A percentile compares a stretch with the other conserved stretches of the same genome.
These are phyloP conservation scores for Aculops lycopersici DNA, from an alignment of 1,140 invertebrate species.

Conservation along the genomic window DNA sequence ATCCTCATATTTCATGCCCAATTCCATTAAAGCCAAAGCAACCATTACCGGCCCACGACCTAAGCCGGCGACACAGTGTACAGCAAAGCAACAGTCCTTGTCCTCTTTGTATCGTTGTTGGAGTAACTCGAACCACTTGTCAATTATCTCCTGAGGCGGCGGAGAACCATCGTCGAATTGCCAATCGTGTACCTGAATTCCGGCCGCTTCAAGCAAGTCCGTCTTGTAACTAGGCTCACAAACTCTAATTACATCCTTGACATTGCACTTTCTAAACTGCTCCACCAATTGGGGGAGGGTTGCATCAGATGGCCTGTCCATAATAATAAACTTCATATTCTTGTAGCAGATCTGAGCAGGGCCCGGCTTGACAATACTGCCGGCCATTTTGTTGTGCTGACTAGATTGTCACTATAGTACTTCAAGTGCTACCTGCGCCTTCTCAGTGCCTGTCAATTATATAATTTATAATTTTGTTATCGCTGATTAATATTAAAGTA, in stretches of 20 bases:
- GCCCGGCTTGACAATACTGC: constrained; percentile 49
- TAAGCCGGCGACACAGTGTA: constrained; percentile 78
- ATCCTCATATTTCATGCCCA: constrained; percentile 84
- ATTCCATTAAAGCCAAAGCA: constrained; percentile 70
- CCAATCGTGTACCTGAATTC: constrained; percentile 30
- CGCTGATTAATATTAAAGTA: too few relatives aligned
- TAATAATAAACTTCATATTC: constrained; percentile 80
- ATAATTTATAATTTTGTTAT: too few relatives aligned
- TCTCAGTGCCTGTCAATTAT: too few relatives aligned
- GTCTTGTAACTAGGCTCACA: constrained; percentile 82
- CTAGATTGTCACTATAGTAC: too few relatives aligned
- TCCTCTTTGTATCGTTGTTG: constrained; percentile 39
- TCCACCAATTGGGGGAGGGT: constrained; percentile 61
- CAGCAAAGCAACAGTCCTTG: constrained; percentile 59
- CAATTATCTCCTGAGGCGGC: constrained; percentile 30
- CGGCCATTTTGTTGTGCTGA: too few relatives aligned
- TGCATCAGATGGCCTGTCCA: constrained; percentile 69
- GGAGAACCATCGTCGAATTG: constrained; percentile 21
- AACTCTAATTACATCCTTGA: constrained; percentile 65
- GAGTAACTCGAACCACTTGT: constrained; percentile 69
- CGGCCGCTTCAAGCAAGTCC: constrained; percentile 43
- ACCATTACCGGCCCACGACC: constrained; percentile 80
- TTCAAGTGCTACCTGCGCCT: too few relatives aligned
- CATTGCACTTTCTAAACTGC: constrained; percentile 67
- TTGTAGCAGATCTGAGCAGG: constrained; percentile 73